Evolutionary conservation across 1,140 invertebrate species (phyloP), one percentile per base, ranked within the genome.

Genomic region (Cydia pomonella): DNA sequence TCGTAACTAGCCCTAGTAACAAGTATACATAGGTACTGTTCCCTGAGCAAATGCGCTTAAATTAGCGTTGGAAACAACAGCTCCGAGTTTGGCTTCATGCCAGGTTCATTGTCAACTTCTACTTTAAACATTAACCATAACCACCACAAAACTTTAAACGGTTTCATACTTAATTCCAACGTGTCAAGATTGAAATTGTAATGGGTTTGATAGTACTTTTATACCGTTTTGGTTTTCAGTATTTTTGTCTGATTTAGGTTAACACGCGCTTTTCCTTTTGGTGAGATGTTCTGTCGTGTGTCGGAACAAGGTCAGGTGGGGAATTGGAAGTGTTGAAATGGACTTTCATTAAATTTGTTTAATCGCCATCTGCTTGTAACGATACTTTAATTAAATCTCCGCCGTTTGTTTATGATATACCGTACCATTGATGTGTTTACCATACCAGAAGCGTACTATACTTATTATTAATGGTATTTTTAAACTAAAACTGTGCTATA

Each of bases 251-350:
- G 23, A 29, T 66, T 64, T 29, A 27, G 63, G 63, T 64, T 66
- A 63, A 66, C 63, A n/a, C 63, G 16, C 13, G 9, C 25, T 27
- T n/a, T 66, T 66, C 27, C 63, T 66, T 29, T 66, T 63, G 59
- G 21, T 63, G 25, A 63, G 23, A 50, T 50, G n/a, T 50, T 18
- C 47, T 50, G 47, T 50, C 47, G 12, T 16, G 47, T 50, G 47
- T 50, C 2, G 4, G 47, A n/a, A 16, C 63, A 66, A 66, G 63
- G 63, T 66, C 63, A 29, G 25, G 3, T n/a, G n/a, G 21, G 21
- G 33, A 38, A 38, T 63, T n/a, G n/a, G 13, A 27, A 63, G 53
- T 18, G 53, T 21, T 23, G 4, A 59, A 66, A 29, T n/a, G 63
- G 25, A 66, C 63, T 66, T 29, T 66, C 25, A 33, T 66, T 29